These are phyloP conservation scores for Metaphire vulgaris DNA, from an alignment of 1,140 invertebrate genomes.

Conservation along the genomic window DNA sequence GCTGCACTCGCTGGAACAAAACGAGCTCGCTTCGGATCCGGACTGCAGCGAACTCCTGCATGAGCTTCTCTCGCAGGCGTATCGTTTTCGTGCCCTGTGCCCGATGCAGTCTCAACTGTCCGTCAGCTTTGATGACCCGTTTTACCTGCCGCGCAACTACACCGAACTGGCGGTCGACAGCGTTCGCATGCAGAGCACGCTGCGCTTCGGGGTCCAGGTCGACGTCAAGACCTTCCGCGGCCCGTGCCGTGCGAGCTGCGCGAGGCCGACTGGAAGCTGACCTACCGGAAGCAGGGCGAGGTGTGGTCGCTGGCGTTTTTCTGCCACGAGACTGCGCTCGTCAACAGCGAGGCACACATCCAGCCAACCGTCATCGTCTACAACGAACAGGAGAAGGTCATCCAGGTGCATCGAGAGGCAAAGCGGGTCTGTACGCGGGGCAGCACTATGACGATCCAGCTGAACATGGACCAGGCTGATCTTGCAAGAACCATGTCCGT, in stretches of 20 bases:
- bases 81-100: constrained; percentile 48
- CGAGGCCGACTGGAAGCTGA: constrained; percentile 51
- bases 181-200: constrained; percentile 49
- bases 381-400: constrained; percentile 44
- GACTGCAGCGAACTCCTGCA: constrained; percentile 37
- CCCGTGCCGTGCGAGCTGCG: constrained; percentile 41
- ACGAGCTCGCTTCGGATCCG: constrained; percentile 33
- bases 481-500: constrained; percentile 44
- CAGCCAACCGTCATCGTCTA: constrained; percentile 44
- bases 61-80: constrained; percentile 44
- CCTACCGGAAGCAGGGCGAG: constrained; percentile 41
- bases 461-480: constrained; percentile 37
- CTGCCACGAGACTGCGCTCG: constrained; percentile 46
- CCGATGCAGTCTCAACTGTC: constrained; percentile 39
- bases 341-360: constrained; percentile 43
- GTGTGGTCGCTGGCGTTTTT: constrained; percentile 38
- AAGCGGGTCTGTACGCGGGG: constrained; percentile 40
- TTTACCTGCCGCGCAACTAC: constrained; percentile 49
- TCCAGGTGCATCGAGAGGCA: constrained; percentile 45
- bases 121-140: constrained; percentile 35
- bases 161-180: constrained; percentile 46
- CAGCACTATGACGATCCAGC: constrained; percentile 40
- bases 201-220: constrained; percentile 49
- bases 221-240: constrained; percentile 48
- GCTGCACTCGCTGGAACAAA: constrained; percentile 41